Conservation (phyloP, 2,888 invertebrate genomes). For the Lacanobia wlatinum region DNA sequence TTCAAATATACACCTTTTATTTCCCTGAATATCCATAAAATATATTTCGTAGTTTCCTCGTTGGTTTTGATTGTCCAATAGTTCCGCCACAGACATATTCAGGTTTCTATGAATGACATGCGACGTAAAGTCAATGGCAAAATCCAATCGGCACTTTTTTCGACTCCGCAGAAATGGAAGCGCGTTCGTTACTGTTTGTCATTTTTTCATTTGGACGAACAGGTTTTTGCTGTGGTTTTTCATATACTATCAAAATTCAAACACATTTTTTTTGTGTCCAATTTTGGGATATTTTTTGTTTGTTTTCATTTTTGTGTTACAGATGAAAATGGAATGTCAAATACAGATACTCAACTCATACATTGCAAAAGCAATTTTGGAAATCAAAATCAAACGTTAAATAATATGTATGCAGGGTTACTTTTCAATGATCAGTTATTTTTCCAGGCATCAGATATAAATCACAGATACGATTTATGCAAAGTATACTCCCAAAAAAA, state of each 20-base stretch:
- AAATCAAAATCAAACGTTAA: no score
- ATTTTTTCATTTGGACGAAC: constrained; percentile 43
- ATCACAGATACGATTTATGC: no score
- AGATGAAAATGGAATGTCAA: background rate
- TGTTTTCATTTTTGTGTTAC: background rate
- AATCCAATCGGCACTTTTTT: constrained; percentile 62
- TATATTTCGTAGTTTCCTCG: constrained; percentile 12
- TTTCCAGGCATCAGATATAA: no score
- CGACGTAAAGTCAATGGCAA: constrained; percentile 59
- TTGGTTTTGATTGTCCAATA: constrained; percentile 25
- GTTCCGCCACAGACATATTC: constrained; percentile 12
- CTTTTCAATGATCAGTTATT: no score
- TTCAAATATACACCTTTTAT: constrained; percentile 32
- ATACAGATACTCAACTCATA: background rate
- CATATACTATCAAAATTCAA: background rate
- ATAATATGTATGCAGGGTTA: no score
- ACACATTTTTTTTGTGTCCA: background rate
- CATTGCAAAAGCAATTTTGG: background rate
- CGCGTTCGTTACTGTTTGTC: constrained; percentile 55
- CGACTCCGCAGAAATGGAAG: constrained; percentile 49
- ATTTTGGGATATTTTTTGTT: background rate
- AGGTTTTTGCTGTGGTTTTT: constrained; percentile 27
- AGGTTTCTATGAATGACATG: constrained; percentile 55
- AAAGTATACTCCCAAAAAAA: no score
- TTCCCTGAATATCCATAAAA: constrained; percentile 10